Percentiles rank a stretch among this genome's conserved stretches.
phyloP scores from a whole-genome alignment of 2,797 vertebrate species.

The Hozukius guyotensis region DNA sequence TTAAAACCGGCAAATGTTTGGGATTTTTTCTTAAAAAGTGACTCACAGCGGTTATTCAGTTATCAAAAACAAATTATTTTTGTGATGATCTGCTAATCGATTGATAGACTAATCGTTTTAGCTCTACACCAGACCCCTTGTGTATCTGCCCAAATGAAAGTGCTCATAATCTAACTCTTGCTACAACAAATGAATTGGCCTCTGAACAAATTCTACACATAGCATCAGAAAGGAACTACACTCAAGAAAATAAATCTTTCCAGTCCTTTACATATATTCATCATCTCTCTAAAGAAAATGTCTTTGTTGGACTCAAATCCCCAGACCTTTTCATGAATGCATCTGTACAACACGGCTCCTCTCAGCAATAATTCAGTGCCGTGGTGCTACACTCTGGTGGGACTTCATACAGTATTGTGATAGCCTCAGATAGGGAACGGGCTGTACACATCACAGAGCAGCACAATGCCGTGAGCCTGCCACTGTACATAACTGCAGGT shows the following conservation, averaged over 20 bases:
- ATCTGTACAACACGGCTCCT: not conserved
- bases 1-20: not conserved
- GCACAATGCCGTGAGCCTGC: conserved; percentile 23
- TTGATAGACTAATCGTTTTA: not conserved
- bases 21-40: not conserved
- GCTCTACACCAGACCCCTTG: not conserved
- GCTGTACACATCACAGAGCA: conserved; percentile 34
- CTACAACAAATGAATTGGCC: not conserved
- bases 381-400: conserved; percentile 22
- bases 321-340: conserved; percentile 1
- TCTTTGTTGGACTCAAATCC: conserved; percentile 16
- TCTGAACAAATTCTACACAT: not conserved
- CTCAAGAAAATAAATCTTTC: not conserved
- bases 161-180: not conserved
- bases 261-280: not conserved
- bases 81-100: not conserved
- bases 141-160: not conserved
- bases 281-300: conserved; percentile 6
- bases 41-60: not conserved
- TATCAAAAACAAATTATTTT: not conserved
- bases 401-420: conserved; percentile 35
- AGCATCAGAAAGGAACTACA: not conserved
- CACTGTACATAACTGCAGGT: conserved; percentile 44
- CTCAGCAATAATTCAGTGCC: conserved; percentile 40
- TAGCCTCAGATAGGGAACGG: conserved; percentile 22